A percentile compares a stretch with the other conserved stretches of the same genome.
phyloP scores from a whole-genome alignment of 2,113 vertebrate species.

The Percina caprodes region DNA sequence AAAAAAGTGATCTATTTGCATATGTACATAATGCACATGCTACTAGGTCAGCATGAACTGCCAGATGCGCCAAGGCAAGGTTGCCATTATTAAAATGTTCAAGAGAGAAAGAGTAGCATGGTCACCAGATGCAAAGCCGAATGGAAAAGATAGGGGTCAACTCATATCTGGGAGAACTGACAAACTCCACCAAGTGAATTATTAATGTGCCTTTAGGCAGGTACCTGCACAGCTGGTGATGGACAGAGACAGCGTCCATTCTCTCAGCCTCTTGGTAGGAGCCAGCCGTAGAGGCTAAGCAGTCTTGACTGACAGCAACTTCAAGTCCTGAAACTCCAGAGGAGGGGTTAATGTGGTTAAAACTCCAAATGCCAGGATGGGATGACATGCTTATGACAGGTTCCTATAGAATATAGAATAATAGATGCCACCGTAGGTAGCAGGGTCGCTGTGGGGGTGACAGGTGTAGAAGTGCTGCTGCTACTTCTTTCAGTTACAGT shows the following conservation, averaged over 20 bases:
- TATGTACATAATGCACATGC: conserved; percentile 1
- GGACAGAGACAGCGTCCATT: not conserved
- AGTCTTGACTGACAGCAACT: not conserved
- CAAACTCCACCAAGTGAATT: conserved; percentile 10
- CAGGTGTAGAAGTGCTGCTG: too few species aligned
- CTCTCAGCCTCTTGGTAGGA: not conserved
- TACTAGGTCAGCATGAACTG: not conserved
- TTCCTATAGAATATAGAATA: too few species aligned
- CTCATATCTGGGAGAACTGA: not conserved
- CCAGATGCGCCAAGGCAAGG: conserved; percentile 2
- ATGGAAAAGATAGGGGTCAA: not conserved
- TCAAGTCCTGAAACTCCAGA: not conserved
- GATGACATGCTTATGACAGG: not conserved
- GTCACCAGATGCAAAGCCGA: not conserved
- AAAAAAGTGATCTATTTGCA: conserved; percentile 11
- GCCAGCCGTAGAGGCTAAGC: not conserved
- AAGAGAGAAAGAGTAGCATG: not conserved
- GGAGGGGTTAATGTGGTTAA: too few species aligned
- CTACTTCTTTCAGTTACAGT: too few species aligned
- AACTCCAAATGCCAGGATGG: not conserved
- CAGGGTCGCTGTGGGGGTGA: too few species aligned
- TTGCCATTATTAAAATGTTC: not conserved
- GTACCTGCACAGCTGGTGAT: not conserved
- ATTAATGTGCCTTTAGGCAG: not conserved
- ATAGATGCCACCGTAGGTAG: too few species aligned